Evolutionary conservation across 37 sponge, comb jelly and placozoan species (phyloP).

Genomic region (Spongia lamella): DNA sequence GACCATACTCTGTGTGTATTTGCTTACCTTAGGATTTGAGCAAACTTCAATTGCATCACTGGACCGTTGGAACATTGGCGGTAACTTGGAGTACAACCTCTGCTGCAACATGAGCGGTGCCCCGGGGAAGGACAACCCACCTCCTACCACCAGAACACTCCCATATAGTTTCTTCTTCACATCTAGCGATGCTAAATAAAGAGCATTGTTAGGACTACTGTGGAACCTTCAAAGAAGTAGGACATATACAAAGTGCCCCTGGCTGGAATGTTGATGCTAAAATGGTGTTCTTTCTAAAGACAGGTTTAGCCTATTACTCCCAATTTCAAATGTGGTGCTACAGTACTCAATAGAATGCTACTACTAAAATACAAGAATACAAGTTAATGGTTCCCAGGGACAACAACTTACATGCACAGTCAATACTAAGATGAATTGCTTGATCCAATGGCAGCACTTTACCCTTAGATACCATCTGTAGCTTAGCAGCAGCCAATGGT

Average conservation of each 20-base stretch:
- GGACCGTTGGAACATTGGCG: constrained; percentile 22
- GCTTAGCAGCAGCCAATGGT: constrained; percentile 50
- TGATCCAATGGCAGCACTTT: constrained; percentile 66
- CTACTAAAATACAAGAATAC: too few relatives aligned
- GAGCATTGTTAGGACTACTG: too few relatives aligned
- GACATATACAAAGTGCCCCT: too few relatives aligned
- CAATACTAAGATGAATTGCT: constrained; percentile 82
- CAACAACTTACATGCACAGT: constrained; percentile 66
- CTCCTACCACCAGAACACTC: constrained; percentile 81
- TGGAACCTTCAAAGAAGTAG: too few relatives aligned
- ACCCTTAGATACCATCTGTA: constrained; percentile 30
- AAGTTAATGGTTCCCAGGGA: too few relatives aligned
- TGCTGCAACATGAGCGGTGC: constrained; percentile 62
- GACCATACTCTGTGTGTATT: too few relatives aligned
- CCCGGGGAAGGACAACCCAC: constrained; percentile 70
- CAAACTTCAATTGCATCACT: constrained; percentile 65
- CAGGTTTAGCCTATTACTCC: too few relatives aligned
- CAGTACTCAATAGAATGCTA: too few relatives aligned
- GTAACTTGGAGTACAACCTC: constrained; percentile 50
- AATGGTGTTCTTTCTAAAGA: too few relatives aligned
- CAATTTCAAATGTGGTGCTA: too few relatives aligned
- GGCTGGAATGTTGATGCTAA: too few relatives aligned
- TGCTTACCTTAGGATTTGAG: constrained; percentile 71
- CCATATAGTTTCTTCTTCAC: constrained; percentile 82
- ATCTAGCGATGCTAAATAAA: constrained; percentile 62